A percentile compares a stretch with the other conserved stretches of the same genome.
Conservation (phyloP, 1,140 invertebrate species). For the Ruditapes philippinarum region DNA sequence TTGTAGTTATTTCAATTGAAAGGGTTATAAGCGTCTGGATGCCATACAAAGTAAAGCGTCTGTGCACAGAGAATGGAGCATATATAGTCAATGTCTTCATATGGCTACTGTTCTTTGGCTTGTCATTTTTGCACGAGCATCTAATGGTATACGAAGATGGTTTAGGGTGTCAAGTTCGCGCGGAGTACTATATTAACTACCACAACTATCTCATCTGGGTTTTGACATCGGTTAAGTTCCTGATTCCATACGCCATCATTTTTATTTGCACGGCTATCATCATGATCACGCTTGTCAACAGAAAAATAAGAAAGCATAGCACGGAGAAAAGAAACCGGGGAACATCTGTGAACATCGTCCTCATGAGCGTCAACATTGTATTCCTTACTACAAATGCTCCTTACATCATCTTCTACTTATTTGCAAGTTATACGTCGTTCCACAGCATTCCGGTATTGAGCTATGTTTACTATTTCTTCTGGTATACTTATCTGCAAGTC, state of each 20-base stretch:
- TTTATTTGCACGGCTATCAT: neutral
- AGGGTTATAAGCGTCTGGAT: neutral
- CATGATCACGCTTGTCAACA: neutral
- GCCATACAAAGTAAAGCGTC: neutral
- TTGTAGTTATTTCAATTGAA: neutral
- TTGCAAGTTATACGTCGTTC: neutral
- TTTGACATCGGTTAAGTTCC: neutral
- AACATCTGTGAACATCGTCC: neutral
- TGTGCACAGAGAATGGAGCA: neutral
- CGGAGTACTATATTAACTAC: neutral
- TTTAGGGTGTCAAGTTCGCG: neutral
- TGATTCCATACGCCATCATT: neutral
- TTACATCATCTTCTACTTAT: neutral
- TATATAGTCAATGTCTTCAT: neutral
- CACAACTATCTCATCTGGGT: neutral
- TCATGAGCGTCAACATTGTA: neutral
- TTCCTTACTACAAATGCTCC: neutral
- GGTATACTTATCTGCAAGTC: neutral
- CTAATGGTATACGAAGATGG: neutral
- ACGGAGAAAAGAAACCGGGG: neutral
- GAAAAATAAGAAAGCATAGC: neutral
- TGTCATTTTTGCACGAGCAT: neutral
- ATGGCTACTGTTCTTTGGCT: neutral
- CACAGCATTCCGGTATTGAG: neutral
- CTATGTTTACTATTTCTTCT: neutral